These are phyloP conservation scores for Kryptolebias marmoratus DNA, from an alignment of 2,113 vertebrate species.

Conservation along the genomic window DNA sequence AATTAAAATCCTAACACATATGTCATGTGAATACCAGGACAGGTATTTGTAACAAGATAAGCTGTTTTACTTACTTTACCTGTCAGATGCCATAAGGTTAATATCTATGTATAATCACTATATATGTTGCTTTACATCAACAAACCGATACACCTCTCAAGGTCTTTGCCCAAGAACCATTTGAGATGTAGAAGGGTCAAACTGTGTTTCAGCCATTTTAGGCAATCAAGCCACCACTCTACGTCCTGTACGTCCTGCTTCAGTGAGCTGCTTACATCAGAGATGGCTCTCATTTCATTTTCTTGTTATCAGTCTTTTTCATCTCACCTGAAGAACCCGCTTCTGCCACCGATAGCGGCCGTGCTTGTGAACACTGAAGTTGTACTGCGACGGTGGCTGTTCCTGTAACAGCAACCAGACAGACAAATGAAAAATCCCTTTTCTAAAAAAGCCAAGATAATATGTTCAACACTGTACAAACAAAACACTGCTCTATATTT, in stretches of 20 bases:
- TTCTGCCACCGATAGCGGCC: slow-evolving; percentile 84
- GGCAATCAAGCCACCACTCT: too few relatives aligned
- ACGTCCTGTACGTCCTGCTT: not conserved
- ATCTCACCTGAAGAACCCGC: slow-evolving; percentile 81
- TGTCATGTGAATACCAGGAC: too few relatives aligned
- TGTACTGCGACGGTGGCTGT: slow-evolving; percentile 68
- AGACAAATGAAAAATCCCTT: accelerated
- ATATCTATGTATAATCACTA: too few relatives aligned
- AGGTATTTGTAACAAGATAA: too few relatives aligned
- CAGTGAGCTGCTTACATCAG: not conserved
- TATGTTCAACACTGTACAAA: not conserved
- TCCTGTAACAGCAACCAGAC: slow-evolving; percentile 54
- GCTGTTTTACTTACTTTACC: too few relatives aligned
- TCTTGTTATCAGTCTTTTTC: not conserved
- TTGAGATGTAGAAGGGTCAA: too few relatives aligned
- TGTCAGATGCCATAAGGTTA: too few relatives aligned
- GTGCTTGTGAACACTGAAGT: slow-evolving; percentile 84
- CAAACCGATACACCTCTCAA: too few relatives aligned
- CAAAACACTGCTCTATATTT: accelerated
- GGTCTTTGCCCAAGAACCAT: too few relatives aligned
- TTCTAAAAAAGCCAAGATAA: not conserved
- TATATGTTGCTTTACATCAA: not conserved
- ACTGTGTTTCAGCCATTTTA: too few relatives aligned
- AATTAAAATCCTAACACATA: too few relatives aligned
- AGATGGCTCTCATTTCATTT: not conserved